These are phyloP conservation scores for Solenopsis fugax DNA, from an alignment of 1,140 invertebrate genomes.

Conservation along the genomic window DNA sequence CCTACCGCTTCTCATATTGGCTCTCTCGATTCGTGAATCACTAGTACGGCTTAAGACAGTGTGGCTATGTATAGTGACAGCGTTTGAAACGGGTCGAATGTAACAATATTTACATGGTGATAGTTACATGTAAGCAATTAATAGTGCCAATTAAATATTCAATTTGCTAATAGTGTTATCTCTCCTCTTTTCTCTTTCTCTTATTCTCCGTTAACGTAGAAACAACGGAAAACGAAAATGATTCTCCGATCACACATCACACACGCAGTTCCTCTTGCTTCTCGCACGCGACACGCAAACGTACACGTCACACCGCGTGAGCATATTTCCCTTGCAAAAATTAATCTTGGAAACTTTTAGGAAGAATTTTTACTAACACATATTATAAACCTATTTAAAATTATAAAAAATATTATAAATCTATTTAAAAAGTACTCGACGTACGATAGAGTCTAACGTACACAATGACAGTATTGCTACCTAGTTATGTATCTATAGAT, in stretches of 20 bases:
- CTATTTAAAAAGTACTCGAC: conserved; percentile 84
- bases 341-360: conserved; percentile 76
- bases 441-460: conserved; percentile 83
- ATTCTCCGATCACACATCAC: conserved; percentile 66
- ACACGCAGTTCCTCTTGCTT: conserved; percentile 61
- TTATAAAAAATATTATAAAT: conserved; percentile 79
- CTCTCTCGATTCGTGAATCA: conserved; percentile 51
- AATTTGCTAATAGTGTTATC: conserved; percentile 77
- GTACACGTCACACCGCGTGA: conserved; percentile 56
- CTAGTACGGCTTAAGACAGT: conserved; percentile 69
- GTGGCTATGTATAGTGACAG: conserved; percentile 74
- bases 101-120: conserved; percentile 81
- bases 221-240: conserved; percentile 76
- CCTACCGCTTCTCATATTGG: conserved; percentile 32
- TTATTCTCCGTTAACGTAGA: conserved; percentile 71
- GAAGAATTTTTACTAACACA: conserved; percentile 79
- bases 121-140: conserved; percentile 72
- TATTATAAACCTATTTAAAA: conserved; percentile 85
- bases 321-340: conserved; percentile 67
- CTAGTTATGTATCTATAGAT: conserved; percentile 79
- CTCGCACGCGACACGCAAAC: conserved; percentile 67
- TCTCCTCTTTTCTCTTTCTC: conserved; percentile 51
- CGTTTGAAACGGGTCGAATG: conserved; percentile 72
- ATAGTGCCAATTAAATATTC: conserved; percentile 77
- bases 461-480: conserved; percentile 83